Percentiles rank a stretch among this genome's conserved stretches.
These are phyloP conservation scores for Salvelinus fontinalis DNA, from an alignment of 2,113 vertebrate genomes.

Conservation along the genomic window DNA sequence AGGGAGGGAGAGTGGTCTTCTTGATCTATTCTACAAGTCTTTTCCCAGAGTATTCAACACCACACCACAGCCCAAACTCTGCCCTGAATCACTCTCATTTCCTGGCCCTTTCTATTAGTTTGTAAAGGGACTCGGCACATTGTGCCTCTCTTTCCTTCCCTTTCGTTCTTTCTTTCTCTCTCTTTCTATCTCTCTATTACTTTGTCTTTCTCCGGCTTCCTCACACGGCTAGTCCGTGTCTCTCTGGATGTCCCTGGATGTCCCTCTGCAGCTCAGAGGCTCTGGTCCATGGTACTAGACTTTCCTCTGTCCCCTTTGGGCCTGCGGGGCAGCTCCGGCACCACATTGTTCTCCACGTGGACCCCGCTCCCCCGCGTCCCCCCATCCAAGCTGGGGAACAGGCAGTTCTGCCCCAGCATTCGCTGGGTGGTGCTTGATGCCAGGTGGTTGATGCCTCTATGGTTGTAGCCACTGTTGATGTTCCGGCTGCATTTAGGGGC, in stretches of 20 bases:
- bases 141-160: constrained; percentile 9
- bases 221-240: constrained; percentile 20
- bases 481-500: constrained; percentile 78
- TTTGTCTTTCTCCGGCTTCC: constrained; percentile 29
- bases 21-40: constrained; percentile 31
- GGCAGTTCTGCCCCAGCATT: constrained; percentile 91
- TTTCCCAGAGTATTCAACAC: constrained; percentile 60
- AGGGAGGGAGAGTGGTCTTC: constrained; percentile 55
- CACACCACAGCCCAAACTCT: constrained; percentile 5
- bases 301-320: constrained; percentile 84
- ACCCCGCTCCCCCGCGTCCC: constrained; percentile 61
- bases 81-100: constrained; percentile 37
- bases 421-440: constrained; percentile 72
- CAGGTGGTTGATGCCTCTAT: constrained; percentile 85
- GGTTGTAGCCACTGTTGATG: constrained; percentile 76
- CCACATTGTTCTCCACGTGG: constrained; percentile 89
- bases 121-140: constrained; percentile 44
- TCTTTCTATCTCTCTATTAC: constrained; percentile 31
- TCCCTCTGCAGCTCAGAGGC: constrained; percentile 76
- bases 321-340: constrained; percentile 81
- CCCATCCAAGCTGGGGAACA: constrained; percentile 81
- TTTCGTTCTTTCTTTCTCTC: neutral
- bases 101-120: constrained; percentile 47
- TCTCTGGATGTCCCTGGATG: constrained; percentile 29
- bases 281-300: constrained; percentile 82